phyloP scores from a whole-genome alignment of 2,888 invertebrate genomes.

The Tetanocera ferruginea region DNA sequence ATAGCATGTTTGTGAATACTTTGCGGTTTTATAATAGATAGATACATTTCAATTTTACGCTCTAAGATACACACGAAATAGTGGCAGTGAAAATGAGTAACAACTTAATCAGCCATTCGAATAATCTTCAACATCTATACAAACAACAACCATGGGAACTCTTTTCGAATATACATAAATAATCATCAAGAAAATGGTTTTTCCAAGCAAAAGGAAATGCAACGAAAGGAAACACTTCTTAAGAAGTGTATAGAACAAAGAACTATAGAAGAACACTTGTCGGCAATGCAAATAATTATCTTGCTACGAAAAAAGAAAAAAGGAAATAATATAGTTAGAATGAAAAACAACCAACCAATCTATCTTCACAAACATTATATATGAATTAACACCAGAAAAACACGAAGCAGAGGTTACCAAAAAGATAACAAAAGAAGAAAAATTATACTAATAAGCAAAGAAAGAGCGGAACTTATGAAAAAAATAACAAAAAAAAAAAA shows the following conservation, averaged over 20 bases:
- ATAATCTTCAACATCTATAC: no score
- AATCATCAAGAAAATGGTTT: neutral
- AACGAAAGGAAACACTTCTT: neutral
- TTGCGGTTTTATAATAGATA: no score
- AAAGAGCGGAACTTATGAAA: neutral
- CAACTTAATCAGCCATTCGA: no score
- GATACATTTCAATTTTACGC: no score
- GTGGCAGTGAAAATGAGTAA: no score
- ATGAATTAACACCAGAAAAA: conserved; percentile 30
- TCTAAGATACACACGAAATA: no score
- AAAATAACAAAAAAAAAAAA: neutral
- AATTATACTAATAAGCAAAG: neutral
- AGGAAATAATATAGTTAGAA: neutral
- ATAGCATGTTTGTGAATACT: no score
- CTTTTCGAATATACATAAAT: neutral
- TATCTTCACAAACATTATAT: conserved; percentile 14
- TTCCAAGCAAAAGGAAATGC: neutral
- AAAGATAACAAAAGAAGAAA: neutral
- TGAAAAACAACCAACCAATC: neutral
- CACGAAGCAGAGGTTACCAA: neutral
- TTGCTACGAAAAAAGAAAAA: neutral
- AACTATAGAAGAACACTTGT: neutral
- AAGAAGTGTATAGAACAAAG: neutral
- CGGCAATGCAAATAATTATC: conserved; percentile 10
- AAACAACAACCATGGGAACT: neutral